Percentiles rank a stretch among this genome's conserved stretches.
phyloP scores from a whole-genome alignment of 92 coral and sea anemone genomes.

The Phymanthus crucifer region DNA sequence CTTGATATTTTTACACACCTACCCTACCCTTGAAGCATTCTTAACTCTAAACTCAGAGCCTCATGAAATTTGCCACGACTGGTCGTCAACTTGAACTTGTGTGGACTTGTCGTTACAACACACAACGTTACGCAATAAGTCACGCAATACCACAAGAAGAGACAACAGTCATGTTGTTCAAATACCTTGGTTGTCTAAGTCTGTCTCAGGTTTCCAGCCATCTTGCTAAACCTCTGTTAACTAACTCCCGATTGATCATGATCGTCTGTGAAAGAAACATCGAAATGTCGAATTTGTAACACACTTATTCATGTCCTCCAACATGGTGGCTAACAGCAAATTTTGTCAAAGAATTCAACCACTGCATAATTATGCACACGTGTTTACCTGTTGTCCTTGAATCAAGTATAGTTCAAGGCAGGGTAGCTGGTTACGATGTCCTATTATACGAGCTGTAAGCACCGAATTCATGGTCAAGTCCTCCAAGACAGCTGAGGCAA shows the following conservation, averaged over 20 bases:
- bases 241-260: slow-evolving; percentile 87
- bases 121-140: neutral
- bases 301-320: no score
- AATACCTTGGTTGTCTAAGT: neutral
- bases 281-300: no score
- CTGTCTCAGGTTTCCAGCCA: slow-evolving; percentile 83
- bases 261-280: slow-evolving; percentile 58
- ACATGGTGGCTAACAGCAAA: no score
- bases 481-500: slow-evolving; percentile 86
- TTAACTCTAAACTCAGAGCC: neutral
- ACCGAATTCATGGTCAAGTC: slow-evolving; percentile 85
- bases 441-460: slow-evolving; percentile 80
- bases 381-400: slow-evolving; percentile 78
- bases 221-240: slow-evolving; percentile 83
- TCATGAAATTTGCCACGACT: neutral
- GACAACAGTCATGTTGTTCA: neutral
- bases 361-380: neutral
- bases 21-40: neutral
- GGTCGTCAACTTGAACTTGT: neutral
- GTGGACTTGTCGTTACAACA: neutral
- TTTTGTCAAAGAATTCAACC: no score
- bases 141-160: neutral
- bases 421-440: slow-evolving; percentile 81
- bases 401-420: slow-evolving; percentile 84
- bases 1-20: neutral